These are phyloP conservation scores for Aplochiton taeniatus DNA, from an alignment of 2,797 vertebrate genomes.

Conservation along the genomic window DNA sequence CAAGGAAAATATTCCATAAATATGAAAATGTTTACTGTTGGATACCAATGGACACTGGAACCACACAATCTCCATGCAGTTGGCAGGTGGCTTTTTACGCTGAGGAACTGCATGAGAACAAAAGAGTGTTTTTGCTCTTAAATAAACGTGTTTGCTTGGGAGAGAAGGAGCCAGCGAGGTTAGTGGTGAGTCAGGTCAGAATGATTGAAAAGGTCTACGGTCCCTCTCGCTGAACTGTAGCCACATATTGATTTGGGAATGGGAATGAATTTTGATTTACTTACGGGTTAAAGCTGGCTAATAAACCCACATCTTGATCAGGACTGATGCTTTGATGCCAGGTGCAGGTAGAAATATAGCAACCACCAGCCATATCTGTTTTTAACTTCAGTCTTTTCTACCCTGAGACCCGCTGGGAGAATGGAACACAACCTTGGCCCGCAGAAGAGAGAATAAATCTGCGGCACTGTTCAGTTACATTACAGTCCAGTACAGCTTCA, in stretches of 20 bases:
- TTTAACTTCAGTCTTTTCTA: constrained; percentile 42
- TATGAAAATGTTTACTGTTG: constrained; percentile 51
- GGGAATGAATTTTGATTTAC: constrained; percentile 51
- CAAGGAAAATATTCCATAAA: constrained; percentile 63
- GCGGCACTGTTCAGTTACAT: constrained; percentile 56
- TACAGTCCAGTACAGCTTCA: constrained; percentile 62
- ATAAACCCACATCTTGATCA: constrained; percentile 30
- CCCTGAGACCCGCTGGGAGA: constrained; percentile 49
- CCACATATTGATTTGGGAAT: constrained; percentile 24
- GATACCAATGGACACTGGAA: constrained; percentile 37
- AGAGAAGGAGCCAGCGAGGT: constrained; percentile 20
- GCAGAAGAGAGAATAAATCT: constrained; percentile 50
- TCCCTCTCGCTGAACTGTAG: neutral
- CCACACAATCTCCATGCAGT: constrained; percentile 19
- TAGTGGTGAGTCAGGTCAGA: constrained; percentile 22
- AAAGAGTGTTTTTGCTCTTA: constrained; percentile 27
- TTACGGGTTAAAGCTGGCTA: constrained; percentile 6
- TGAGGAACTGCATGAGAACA: constrained; percentile 39
- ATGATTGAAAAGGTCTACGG: constrained; percentile 37
- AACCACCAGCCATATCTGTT: constrained; percentile 50
- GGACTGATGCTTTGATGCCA: constrained; percentile 36
- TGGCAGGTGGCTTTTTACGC: constrained; percentile 28
- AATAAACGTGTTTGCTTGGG: constrained; percentile 43
- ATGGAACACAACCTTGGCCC: constrained; percentile 56
- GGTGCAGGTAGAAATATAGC: constrained; percentile 41